Evolutionary conservation across 2,797 vertebrate genomes (phyloP).

Genomic region (Fringilla coelebs): DNA sequence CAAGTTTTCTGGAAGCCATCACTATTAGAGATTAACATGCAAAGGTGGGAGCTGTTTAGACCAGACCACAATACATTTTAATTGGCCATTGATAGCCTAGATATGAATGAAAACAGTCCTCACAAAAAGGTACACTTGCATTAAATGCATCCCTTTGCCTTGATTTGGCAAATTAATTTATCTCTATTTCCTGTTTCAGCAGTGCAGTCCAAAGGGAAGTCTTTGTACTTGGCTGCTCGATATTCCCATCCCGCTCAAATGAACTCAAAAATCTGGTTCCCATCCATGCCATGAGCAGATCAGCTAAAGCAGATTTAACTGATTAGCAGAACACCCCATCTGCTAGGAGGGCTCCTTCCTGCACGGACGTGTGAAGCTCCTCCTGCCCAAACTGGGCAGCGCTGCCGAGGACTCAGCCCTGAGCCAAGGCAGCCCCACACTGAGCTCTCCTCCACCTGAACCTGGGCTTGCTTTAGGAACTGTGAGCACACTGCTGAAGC

Average conservation of each 20-base stretch:
- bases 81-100: neutral
- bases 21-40: neutral
- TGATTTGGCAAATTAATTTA: neutral
- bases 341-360: neutral
- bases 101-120: neutral
- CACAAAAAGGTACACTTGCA: neutral
- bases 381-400: neutral
- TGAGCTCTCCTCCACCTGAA: neutral
- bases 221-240: neutral
- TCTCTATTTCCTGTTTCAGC: neutral
- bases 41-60: neutral
- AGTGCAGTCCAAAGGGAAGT: neutral
- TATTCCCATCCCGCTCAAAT: neutral
- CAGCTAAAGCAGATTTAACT: constrained; percentile 54
- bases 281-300: constrained; percentile 10
- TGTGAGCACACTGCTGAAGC: neutral
- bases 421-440: neutral
- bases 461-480: neutral
- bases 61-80: neutral
- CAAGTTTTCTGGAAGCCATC: neutral
- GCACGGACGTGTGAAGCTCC: neutral
- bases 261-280: constrained; percentile 22
- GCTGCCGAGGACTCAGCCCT: neutral
- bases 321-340: constrained; percentile 33
- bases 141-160: neutral